A percentile compares a stretch with the other conserved stretches of the same genome.
These are phyloP conservation scores for Meloe dianella DNA, from an alignment of 2,888 invertebrate species.

Conservation along the genomic window DNA sequence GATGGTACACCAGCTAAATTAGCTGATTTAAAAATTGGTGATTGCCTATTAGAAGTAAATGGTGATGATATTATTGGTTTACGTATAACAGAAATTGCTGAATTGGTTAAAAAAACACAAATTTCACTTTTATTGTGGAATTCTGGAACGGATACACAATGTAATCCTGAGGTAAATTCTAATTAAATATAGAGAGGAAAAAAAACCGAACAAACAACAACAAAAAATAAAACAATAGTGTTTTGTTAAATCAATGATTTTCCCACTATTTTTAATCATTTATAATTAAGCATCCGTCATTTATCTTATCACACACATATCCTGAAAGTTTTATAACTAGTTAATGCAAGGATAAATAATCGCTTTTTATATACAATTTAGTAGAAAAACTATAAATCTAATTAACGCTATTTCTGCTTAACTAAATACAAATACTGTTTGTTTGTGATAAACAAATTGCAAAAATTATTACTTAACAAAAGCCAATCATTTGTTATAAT, in stretches of 20 bases:
- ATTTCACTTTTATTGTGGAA: slow-evolving; percentile 63
- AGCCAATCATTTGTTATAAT: background rate
- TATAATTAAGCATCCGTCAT: slow-evolving; percentile 9
- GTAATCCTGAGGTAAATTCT: slow-evolving; percentile 58
- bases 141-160: slow-evolving; percentile 59
- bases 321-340: background rate
- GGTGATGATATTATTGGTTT: slow-evolving; percentile 63
- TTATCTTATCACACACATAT: slow-evolving; percentile 12
- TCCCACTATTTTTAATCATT: slow-evolving; percentile 12
- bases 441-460: background rate
- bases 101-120: slow-evolving; percentile 58
- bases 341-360: slow-evolving; percentile 4
- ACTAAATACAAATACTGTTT: no score
- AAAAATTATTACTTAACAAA: background rate
- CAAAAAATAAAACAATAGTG: slow-evolving; percentile 3
- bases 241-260: slow-evolving; percentile 9
- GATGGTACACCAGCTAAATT: slow-evolving; percentile 66
- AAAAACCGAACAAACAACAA: background rate
- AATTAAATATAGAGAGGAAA: slow-evolving; percentile 5
- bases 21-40: slow-evolving; percentile 72
- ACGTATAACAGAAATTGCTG: slow-evolving; percentile 63
- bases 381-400: background rate
- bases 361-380: background rate
- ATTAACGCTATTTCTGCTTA: no score
- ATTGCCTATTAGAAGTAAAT: slow-evolving; percentile 71